phyloP scores from a whole-genome alignment of 1,140 invertebrate species.

The Brachionus rotundiformis region DNA sequence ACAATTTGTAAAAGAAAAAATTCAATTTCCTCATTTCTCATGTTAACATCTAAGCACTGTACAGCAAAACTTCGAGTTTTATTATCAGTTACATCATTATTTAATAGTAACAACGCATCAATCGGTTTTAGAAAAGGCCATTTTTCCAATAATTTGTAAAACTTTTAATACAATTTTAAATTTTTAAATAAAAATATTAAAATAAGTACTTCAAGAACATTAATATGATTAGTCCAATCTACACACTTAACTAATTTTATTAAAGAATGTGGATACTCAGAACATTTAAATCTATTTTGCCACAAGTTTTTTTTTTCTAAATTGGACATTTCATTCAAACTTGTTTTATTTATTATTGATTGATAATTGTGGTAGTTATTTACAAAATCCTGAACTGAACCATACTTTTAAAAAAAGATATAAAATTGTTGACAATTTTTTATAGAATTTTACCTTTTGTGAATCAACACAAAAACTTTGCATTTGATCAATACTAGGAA shows the following conservation, averaged over 20 bases:
- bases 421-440: not conserved
- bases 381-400: not conserved
- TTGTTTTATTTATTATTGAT: constrained; percentile 2
- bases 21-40: constrained; percentile 69
- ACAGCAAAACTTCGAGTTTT: constrained; percentile 85
- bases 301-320: constrained; percentile 84
- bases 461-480: not conserved
- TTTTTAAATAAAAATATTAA: not conserved
- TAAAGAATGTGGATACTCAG: constrained; percentile 34
- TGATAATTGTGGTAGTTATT: not conserved
- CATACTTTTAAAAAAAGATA: not conserved
- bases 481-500: not conserved
- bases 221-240: constrained; percentile 14
- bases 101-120: constrained; percentile 83
- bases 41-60: constrained; percentile 72
- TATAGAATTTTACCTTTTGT: not conserved
- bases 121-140: constrained; percentile 81
- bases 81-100: constrained; percentile 89
- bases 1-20: constrained; percentile 83
- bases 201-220: constrained; percentile 5
- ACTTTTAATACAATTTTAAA: not conserved
- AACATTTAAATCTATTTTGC: constrained; percentile 70
- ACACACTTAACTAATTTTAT: constrained; percentile 1
- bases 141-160: constrained; percentile 50
- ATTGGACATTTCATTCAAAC: constrained; percentile 83